These are phyloP conservation scores for Apamea crenata DNA, from an alignment of 2,888 invertebrate genomes.

Conservation along the genomic window DNA sequence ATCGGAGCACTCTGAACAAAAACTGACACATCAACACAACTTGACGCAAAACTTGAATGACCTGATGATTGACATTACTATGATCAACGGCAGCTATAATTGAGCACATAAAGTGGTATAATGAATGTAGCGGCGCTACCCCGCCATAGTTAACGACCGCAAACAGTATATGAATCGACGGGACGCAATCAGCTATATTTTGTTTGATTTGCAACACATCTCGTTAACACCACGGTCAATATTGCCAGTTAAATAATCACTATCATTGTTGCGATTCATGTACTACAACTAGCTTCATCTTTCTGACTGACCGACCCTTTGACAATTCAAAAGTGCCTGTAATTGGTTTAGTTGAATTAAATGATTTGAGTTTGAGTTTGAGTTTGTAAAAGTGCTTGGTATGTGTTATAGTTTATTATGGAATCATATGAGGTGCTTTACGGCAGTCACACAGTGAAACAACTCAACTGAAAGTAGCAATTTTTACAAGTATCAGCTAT, in stretches of 20 bases:
- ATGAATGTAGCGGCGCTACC: conserved; percentile 45
- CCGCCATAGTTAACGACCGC: conserved; percentile 79
- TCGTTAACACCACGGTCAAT: conserved; percentile 69
- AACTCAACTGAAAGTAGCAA: background rate
- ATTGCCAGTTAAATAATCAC: conserved; percentile 58
- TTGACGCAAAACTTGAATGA: conserved; percentile 20
- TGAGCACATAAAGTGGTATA: conserved; percentile 51
- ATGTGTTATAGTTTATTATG: conserved; percentile 14
- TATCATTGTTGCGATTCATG: conserved; percentile 50
- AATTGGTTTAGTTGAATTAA: no score
- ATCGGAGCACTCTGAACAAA: background rate
- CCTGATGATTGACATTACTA: conserved; percentile 32
- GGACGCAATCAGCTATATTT: conserved; percentile 78
- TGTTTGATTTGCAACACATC: conserved; percentile 79
- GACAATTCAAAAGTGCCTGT: no score
- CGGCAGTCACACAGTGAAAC: background rate
- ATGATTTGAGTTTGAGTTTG: no score
- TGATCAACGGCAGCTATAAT: conserved; percentile 53
- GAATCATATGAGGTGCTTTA: background rate
- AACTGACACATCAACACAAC: background rate
- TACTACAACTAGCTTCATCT: no score
- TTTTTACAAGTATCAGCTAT: background rate
- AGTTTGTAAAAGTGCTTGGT: conserved; percentile 48
- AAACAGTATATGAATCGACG: conserved; percentile 76
- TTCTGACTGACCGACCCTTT: no score